phyloP scores from a whole-genome alignment of 2,888 invertebrate species.

The Drosophila bunnanda region DNA sequence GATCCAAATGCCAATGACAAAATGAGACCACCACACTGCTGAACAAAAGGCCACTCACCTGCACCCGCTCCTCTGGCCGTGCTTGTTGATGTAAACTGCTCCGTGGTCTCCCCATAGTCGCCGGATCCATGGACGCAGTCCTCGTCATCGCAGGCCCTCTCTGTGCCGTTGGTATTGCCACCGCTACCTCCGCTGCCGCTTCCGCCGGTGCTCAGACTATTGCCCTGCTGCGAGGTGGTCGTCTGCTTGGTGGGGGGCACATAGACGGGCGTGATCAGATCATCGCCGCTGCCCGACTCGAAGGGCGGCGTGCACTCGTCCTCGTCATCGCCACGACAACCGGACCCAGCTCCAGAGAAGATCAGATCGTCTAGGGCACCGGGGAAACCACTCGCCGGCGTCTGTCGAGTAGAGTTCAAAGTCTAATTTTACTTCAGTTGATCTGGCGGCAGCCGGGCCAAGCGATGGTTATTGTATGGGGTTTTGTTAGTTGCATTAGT shows the following conservation, averaged over 20 bases:
- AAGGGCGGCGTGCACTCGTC: slow-evolving; percentile 95
- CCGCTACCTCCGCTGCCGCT: slow-evolving; percentile 54
- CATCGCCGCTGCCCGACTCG: slow-evolving; percentile 94
- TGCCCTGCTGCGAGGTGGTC: slow-evolving; percentile 85
- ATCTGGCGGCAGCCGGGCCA: slow-evolving; percentile 65
- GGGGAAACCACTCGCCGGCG: slow-evolving; percentile 92
- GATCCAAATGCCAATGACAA: slow-evolving; percentile 77
- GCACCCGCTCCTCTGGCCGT: slow-evolving; percentile 86
- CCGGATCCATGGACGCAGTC: slow-evolving; percentile 94
- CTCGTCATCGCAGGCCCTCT: slow-evolving; percentile 92
- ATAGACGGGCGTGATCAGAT: slow-evolving; percentile 96
- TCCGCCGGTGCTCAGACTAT: slow-evolving; percentile 73
- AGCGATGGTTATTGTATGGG: slow-evolving; percentile 59
- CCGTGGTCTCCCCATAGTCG: slow-evolving; percentile 89
- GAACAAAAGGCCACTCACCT: slow-evolving; percentile 80
- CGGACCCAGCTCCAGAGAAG: slow-evolving; percentile 96
- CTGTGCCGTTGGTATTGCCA: slow-evolving; percentile 79
- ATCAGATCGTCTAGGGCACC: slow-evolving; percentile 94
- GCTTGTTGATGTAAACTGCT: slow-evolving; percentile 86
- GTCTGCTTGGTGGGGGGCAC: slow-evolving; percentile 92
- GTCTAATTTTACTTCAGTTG: slow-evolving; percentile 78
- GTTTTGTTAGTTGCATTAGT: slow-evolving; percentile 53
- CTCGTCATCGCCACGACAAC: slow-evolving; percentile 95
- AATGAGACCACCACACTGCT: slow-evolving; percentile 59
- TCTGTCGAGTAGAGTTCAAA: slow-evolving; percentile 86